These are phyloP conservation scores for Ophiothrix spiculata DNA, from an alignment of 35 echinoderm and acorn worm species.

Conservation along the genomic window DNA sequence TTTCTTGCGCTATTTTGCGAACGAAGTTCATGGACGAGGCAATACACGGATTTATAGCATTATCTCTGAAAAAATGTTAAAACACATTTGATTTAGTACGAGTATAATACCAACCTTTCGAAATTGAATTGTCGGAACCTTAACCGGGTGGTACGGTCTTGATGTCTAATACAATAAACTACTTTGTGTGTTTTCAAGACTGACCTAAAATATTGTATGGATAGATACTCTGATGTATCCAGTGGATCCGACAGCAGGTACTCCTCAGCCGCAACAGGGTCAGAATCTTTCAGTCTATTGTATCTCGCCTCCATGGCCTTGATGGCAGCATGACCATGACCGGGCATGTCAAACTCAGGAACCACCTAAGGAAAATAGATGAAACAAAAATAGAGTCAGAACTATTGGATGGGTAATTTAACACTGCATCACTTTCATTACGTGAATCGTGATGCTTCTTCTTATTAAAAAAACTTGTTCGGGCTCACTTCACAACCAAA, in stretches of 20 bases:
- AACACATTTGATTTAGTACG: too few species aligned
- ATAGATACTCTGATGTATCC: not conserved
- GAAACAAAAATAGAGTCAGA: too few species aligned
- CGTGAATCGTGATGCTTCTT: too few species aligned
- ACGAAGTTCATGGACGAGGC: not conserved
- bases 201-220: not conserved
- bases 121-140: too few species aligned
- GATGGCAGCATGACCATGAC: conserved; percentile 3
- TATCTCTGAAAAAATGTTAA: not conserved
- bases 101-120: too few species aligned
- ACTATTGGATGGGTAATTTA: too few species aligned
- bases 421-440: too few species aligned
- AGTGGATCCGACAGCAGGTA: not conserved
- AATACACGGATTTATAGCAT: not conserved
- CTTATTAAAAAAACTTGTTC: too few species aligned
- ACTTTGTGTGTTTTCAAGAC: too few species aligned
- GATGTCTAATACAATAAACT: too few species aligned
- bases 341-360: not conserved
- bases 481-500: too few species aligned
- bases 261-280: not conserved
- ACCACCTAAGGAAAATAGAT: not conserved
- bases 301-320: not conserved
- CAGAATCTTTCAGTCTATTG: not conserved
- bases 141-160: too few species aligned
- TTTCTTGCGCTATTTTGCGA: not conserved